Evolutionary conservation across 2,797 vertebrate genomes (phyloP).

Genomic region (Salmo trutta): DNA sequence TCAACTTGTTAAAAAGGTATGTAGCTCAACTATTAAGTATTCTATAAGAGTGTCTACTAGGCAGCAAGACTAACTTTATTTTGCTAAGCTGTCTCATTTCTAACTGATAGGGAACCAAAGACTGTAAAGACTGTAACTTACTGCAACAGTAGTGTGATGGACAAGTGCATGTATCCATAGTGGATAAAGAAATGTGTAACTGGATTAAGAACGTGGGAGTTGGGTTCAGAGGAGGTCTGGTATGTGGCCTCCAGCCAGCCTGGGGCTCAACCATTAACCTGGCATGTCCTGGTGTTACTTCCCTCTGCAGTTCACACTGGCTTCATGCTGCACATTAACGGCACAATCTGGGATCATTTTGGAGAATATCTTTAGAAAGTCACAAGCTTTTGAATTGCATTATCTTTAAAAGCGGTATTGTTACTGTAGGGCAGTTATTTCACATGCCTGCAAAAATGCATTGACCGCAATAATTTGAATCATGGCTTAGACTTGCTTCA

Average conservation of each 20-base stretch:
- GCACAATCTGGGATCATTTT: background rate
- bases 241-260: slow-evolving; percentile 52
- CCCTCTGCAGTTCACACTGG: slow-evolving; percentile 13
- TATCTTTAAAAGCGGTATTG: background rate
- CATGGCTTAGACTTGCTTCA: background rate
- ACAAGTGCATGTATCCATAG: slow-evolving; percentile 27
- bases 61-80: background rate
- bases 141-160: slow-evolving; percentile 9
- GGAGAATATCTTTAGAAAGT: background rate
- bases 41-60: background rate
- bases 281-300: slow-evolving; percentile 21
- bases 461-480: background rate
- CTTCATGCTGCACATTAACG: slow-evolving; percentile 6
- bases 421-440: background rate
- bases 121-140: background rate
- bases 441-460: background rate
- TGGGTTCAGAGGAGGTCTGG: slow-evolving; percentile 57
- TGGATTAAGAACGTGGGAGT: slow-evolving; percentile 47
- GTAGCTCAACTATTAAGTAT: background rate
- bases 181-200: slow-evolving; percentile 49
- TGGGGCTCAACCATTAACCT: slow-evolving; percentile 58
- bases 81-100: background rate
- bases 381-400: slow-evolving; percentile 8
- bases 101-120: background rate
- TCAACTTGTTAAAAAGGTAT: slow-evolving; percentile 48